These are phyloP conservation scores for Chrysopilus asiliformis DNA, from an alignment of 2,888 invertebrate species.

Conservation along the genomic window DNA sequence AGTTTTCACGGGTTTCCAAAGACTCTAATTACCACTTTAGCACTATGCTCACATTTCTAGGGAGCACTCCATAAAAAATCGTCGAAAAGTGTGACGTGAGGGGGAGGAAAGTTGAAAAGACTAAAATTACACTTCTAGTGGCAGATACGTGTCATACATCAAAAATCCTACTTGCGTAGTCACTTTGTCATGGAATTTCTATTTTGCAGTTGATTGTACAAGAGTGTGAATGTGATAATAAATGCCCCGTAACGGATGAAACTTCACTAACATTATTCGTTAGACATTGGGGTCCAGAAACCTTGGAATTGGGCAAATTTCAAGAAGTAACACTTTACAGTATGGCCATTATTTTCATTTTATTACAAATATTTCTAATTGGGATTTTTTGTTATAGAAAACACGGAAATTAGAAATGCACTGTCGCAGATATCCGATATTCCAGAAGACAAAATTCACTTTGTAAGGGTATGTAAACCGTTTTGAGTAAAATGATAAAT, in stretches of 20 bases:
- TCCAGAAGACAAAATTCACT: conserved; percentile 46
- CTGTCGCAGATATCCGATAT: conserved; percentile 44
- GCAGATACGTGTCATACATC: background rate
- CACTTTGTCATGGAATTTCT: background rate
- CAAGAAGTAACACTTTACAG: conserved; percentile 46
- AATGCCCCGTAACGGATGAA: conserved; percentile 33
- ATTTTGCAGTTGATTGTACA: conserved; percentile 27
- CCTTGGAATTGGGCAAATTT: conserved; percentile 39
- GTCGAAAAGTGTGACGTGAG: no score
- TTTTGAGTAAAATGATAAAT: background rate
- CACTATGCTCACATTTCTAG: no score
- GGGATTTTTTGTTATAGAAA: conserved; percentile 20
- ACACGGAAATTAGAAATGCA: conserved; percentile 38
- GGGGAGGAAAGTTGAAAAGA: no score
- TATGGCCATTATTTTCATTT: no score
- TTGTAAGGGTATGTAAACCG: conserved; percentile 38
- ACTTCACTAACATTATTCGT: conserved; percentile 44
- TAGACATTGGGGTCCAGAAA: conserved; percentile 44
- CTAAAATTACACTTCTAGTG: no score
- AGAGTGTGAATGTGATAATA: conserved; percentile 31
- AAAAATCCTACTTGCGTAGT: background rate
- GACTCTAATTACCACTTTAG: no score
- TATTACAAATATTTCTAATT: background rate
- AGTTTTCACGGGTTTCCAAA: no score
- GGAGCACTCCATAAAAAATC: no score